Percentiles rank a stretch among this genome's conserved stretches.
Conservation (phyloP, 2,888 invertebrate species). For the Tetrapedia diversipes region DNA sequence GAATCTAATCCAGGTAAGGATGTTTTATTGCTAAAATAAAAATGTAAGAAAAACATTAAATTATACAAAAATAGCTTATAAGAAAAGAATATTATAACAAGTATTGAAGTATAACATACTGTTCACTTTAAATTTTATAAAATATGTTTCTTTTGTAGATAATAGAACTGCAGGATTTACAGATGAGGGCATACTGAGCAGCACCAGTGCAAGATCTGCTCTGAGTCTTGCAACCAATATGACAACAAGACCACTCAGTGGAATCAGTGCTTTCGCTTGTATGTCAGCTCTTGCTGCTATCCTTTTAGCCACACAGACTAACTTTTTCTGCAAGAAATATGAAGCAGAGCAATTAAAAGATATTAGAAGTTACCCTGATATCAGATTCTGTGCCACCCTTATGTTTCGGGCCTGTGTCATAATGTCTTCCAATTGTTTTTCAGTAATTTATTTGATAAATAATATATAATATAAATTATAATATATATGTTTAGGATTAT, state of each 20-base stretch:
- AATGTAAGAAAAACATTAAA: slow-evolving; percentile 13
- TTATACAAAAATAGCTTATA: slow-evolving; percentile 9
- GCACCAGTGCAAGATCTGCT: slow-evolving; percentile 74
- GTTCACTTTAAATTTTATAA: slow-evolving; percentile 8
- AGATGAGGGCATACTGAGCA: slow-evolving; percentile 74
- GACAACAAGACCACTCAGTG: slow-evolving; percentile 76
- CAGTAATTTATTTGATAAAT: slow-evolving; percentile 69
- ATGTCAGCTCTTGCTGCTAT: slow-evolving; percentile 78
- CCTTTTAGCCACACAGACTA: slow-evolving; percentile 77
- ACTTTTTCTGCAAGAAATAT: slow-evolving; percentile 77
- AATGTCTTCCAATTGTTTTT: slow-evolving; percentile 81
- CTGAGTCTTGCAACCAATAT: slow-evolving; percentile 80
- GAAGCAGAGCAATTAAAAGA: slow-evolving; percentile 69
- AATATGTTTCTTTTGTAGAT: slow-evolving; percentile 66
- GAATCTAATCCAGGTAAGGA: slow-evolving; percentile 78
- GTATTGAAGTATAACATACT: slow-evolving; percentile 38
- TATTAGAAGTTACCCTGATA: slow-evolving; percentile 68
- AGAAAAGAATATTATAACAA: neutral
- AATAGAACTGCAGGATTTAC: slow-evolving; percentile 80
- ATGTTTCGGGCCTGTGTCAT: slow-evolving; percentile 80
- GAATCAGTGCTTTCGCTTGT: slow-evolving; percentile 80
- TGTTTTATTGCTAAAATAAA: slow-evolving; percentile 35
- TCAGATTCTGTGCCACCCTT: slow-evolving; percentile 77
- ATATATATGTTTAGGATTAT: neutral
- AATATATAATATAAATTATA: slow-evolving; percentile 10